Base-by-base conservation (phyloP, 2,888 invertebrate species). In the Morpho helenor region DNA sequence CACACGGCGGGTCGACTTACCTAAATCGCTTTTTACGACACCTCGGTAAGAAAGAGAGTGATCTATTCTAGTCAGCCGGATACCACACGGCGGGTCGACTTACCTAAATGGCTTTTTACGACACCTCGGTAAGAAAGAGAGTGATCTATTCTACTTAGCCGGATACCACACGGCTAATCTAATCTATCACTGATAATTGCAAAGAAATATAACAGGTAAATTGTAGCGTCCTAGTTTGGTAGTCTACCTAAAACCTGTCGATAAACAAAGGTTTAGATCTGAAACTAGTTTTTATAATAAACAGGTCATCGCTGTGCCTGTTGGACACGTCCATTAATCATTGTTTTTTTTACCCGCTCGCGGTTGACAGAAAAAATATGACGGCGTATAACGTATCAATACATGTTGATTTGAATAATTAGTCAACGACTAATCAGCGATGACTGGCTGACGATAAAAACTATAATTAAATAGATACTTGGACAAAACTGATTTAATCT, bases 381-480 rank as follows among this genome's bases (percentile, higher is more conserved):
- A 46, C 52, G 22, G 8, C 46, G 7, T n/a, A 44, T 52, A 44
- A 44, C 46, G 43, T 52, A 58, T 58, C 59, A 59, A 59, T 60
- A 59, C 61, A 56, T 57, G 60, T 56, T 61, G 57, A 63, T 62
- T 61, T 62, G 55, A 62, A 61, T 65, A 59, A 61, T 61, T 65
- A 57, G 53, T 49, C 52, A 42, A 53, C 50, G 60, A n/a, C n/a
- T n/a, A 59, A 53, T 53, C 10, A 46, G 8, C 46, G 45, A 45
- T 10, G 45, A 45, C 43, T 57, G 49, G 53, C 51, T 51, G 56
- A 50, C 56, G 59, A 65, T 53, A 58, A 60, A 53, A 40, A 16
- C 9, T 46, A 49, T 41, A 10, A n/a, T 7, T 49, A 40, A n/a
- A 23, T 22, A 10, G 45, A 10, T 45, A 10, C 45, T 45, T 45